Evolutionary conservation across 2,797 vertebrate species (phyloP).

Genomic region (Selene dorsalis): DNA sequence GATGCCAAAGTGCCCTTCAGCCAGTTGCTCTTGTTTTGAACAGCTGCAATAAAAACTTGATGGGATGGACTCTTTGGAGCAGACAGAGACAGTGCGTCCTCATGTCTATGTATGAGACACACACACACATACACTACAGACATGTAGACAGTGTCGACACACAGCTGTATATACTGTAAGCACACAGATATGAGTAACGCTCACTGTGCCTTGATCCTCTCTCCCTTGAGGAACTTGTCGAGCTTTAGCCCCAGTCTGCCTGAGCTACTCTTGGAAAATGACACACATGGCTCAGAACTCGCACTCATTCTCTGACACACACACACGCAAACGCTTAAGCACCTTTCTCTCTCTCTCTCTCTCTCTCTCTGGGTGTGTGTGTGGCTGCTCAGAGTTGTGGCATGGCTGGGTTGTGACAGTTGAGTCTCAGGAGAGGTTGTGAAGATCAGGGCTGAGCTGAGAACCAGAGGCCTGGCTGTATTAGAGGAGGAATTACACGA

Average conservation of each 20-base stretch:
- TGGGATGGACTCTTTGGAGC: not conserved
- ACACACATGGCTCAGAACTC: slow-evolving; percentile 71
- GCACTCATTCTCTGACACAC: slow-evolving; percentile 29
- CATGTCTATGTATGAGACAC: slow-evolving; percentile 25
- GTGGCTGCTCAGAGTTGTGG: slow-evolving; percentile 58
- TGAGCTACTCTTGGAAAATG: slow-evolving; percentile 71
- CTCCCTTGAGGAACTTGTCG: slow-evolving; percentile 71
- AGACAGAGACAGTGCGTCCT: slow-evolving; percentile 5
- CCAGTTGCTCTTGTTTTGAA: not conserved
- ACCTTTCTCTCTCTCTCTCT: slow-evolving; percentile 41
- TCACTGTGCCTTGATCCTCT: slow-evolving; percentile 74
- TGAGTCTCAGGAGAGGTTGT: slow-evolving; percentile 83
- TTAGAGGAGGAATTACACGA: slow-evolving; percentile 83
- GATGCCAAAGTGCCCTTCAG: not conserved
- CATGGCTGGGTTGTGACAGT: slow-evolving; percentile 78
- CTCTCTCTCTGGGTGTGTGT: slow-evolving; percentile 33
- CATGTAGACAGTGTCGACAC: slow-evolving; percentile 37
- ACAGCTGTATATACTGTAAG: slow-evolving; percentile 61
- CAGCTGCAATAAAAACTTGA: slow-evolving; percentile 4
- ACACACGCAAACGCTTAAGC: slow-evolving; percentile 60
- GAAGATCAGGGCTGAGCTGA: slow-evolving; percentile 83
- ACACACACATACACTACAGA: slow-evolving; percentile 30
- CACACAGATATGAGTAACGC: slow-evolving; percentile 60
- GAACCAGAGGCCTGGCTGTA: slow-evolving; percentile 80
- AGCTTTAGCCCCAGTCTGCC: slow-evolving; percentile 68